These are phyloP conservation scores for Prenolepis imparis DNA, from an alignment of 2,888 invertebrate genomes.

Conservation along the genomic window DNA sequence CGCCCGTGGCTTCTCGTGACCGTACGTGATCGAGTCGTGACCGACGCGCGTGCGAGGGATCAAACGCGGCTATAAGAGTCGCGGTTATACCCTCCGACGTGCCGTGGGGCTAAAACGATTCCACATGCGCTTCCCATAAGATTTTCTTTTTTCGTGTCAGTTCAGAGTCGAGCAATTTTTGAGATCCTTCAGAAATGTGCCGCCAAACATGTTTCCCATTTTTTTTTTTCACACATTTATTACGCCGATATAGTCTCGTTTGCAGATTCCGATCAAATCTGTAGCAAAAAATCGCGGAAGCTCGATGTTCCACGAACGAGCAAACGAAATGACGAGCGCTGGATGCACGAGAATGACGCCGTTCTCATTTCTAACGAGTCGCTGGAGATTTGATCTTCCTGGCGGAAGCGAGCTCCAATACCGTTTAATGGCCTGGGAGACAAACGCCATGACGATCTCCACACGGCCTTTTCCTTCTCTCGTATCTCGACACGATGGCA, in stretches of 20 bases:
- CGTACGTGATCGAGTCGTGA: slow-evolving; percentile 49
- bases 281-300: background rate
- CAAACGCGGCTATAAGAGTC: slow-evolving; percentile 41
- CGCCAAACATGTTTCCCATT: background rate
- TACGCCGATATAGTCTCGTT: background rate
- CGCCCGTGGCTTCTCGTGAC: slow-evolving; percentile 55
- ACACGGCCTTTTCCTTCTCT: slow-evolving; percentile 48
- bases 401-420: slow-evolving; percentile 73
- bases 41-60: slow-evolving; percentile 46
- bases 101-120: slow-evolving; percentile 21
- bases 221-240: background rate
- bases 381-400: slow-evolving; percentile 66
- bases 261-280: slow-evolving; percentile 14
- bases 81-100: slow-evolving; percentile 37
- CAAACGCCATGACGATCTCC: slow-evolving; percentile 79
- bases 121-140: background rate
- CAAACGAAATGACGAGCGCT: slow-evolving; percentile 29
- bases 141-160: background rate
- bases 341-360: slow-evolving; percentile 20
- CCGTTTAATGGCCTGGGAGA: slow-evolving; percentile 81
- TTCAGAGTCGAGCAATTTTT: background rate
- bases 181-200: background rate
- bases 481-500: slow-evolving; percentile 22
- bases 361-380: slow-evolving; percentile 56
- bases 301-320: background rate